phyloP scores from a whole-genome alignment of 2,113 vertebrate genomes.

The Datnioides undecimradiatus region DNA sequence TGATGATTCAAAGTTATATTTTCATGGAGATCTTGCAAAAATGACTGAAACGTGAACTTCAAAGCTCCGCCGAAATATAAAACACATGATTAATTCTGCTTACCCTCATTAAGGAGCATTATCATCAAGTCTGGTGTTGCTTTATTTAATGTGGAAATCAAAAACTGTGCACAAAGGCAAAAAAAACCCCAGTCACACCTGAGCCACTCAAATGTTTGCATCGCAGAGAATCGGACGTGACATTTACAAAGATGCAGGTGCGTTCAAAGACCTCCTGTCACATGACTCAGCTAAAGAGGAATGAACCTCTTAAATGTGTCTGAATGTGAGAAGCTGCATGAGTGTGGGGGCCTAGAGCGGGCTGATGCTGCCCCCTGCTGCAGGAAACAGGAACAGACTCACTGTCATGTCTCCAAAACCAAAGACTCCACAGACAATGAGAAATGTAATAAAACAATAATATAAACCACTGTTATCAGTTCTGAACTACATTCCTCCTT shows the following conservation, averaged over 20 bases:
- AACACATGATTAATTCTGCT: too few species aligned
- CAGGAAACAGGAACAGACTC: not conserved
- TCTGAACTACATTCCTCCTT: too few species aligned
- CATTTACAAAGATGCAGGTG: not conserved
- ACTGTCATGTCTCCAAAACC: too few species aligned
- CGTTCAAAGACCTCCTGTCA: not conserved
- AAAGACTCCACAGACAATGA: too few species aligned
- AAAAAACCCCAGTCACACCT: not conserved
- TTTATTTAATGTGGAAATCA: not conserved
- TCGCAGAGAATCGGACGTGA: not conserved
- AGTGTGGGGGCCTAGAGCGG: not conserved
- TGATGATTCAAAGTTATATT: not conserved
- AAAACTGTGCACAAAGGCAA: not conserved
- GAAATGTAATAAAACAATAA: too few species aligned
- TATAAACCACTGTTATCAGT: not conserved
- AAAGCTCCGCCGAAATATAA: not conserved
- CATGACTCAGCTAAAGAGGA: not conserved
- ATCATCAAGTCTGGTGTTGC: not conserved
- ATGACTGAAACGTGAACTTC: not conserved
- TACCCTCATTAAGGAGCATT: too few species aligned
- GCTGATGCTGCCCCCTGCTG: constrained; percentile 71
- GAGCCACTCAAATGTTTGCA: not conserved
- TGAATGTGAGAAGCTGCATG: not conserved
- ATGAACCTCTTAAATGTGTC: not conserved
- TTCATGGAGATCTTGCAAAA: not conserved